Base-by-base conservation (phyloP, 2,888 invertebrate species). In the Cynaeus angustus region DNA sequence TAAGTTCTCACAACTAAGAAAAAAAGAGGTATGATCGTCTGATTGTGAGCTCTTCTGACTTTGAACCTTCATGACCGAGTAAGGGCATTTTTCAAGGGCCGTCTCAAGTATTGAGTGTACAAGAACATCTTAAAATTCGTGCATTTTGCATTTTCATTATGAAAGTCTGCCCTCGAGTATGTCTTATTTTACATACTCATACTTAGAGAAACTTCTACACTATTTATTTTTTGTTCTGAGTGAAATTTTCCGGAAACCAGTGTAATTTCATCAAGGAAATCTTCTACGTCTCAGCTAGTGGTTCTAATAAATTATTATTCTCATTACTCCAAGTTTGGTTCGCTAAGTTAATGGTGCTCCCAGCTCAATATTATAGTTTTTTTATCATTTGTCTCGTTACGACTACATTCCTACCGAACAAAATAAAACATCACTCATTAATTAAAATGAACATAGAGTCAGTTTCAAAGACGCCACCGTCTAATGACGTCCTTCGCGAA, bases 101-200 rank as follows among this genome's bases (percentile, higher is more conserved):
- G 74, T 74, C 73, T 74, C 70, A 66, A 71, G 68, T 66, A 64
- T 71, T 73, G 71, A 70, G 70, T 72, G 68, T 68, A 70, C 48
- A 68, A 70, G 73, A 38, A 62, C 59, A 45, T 66, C 55, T 33
- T 37, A 9, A 21, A 64, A 28, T 52, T 64, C 53, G 43, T 53
- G 41, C 37, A 62, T 52, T 26, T 26, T 64, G 62, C 62, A 52
- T 53, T 43, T 45, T 43, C 28, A 30, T 46, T 28, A 28, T 16
- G 21, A 37, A 28, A 52, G 33, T n/a, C 37, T 30, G 1, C 5
- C 13, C 14, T 28, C 10, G 3, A 14, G 50, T 50, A 21, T 16
- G 21, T 21, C 21, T 21, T 14, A 50, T 28, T 26, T 50, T 28
- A 16, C 50, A 50, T 45, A 52, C 30, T 28, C 33, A 50, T 45